Conservation (phyloP, 2,113 vertebrate genomes). For the Alligator mississippiensis region DNA sequence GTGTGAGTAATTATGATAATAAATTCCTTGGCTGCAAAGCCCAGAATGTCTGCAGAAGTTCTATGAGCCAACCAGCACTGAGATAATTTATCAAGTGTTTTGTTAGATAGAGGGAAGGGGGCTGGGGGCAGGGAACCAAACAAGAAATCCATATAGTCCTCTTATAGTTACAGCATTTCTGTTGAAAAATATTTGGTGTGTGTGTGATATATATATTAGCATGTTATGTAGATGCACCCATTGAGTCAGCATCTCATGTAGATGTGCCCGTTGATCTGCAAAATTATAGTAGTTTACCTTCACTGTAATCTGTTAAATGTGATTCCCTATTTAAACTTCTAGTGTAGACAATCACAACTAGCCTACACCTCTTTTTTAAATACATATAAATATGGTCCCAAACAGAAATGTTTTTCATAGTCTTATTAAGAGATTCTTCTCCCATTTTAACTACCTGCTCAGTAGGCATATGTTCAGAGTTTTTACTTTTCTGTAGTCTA, state of each 20-base stretch:
- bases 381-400: background rate
- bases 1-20: background rate
- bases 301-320: background rate
- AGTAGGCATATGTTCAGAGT: background rate
- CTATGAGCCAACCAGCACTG: background rate
- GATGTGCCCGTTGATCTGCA: background rate
- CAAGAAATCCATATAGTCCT: background rate
- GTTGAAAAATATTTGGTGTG: no score
- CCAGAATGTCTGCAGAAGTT: background rate
- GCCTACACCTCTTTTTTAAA: background rate
- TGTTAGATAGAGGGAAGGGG: background rate
- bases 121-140: background rate
- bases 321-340: background rate
- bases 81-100: background rate
- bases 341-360: background rate
- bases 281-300: background rate
- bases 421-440: background rate
- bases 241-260: no score
- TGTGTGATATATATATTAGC: no score
- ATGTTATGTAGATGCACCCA: no score
- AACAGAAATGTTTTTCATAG: background rate
- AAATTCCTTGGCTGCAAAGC: background rate
- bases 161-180: background rate
- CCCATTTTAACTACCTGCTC: background rate
- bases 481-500: conserved; percentile 44